Conservation (phyloP, 2,797 vertebrate species). For the Phaenicophaeus curvirostris region DNA sequence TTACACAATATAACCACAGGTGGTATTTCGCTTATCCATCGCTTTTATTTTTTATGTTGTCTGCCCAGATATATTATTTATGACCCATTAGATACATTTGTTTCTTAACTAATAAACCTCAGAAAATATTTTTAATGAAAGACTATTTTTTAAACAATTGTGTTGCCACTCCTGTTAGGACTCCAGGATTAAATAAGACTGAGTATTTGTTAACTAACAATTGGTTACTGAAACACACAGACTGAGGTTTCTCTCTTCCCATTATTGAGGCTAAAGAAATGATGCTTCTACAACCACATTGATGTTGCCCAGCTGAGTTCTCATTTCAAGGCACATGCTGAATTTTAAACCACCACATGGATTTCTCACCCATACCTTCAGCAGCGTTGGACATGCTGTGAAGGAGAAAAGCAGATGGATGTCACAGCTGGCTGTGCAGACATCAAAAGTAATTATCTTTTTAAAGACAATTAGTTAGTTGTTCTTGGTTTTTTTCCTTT, state of each 20-base stretch:
- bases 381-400: not conserved
- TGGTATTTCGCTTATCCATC: conserved; percentile 19
- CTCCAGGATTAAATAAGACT: conserved; percentile 36
- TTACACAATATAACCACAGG: conserved; percentile 46
- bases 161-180: not conserved
- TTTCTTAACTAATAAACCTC: conserved; percentile 43
- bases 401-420: conserved; percentile 35
- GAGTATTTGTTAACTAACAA: conserved; percentile 45
- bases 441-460: conserved; percentile 10
- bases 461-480: not conserved
- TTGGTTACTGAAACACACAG: conserved; percentile 25
- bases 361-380: conserved; percentile 55
- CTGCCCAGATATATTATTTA: conserved; percentile 30
- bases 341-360: conserved; percentile 32
- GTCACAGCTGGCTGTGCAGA: conserved; percentile 29
- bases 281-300: not conserved
- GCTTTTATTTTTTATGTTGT: not conserved
- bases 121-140: conserved; percentile 25
- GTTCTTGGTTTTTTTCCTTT: fast-evolving
- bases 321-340: conserved; percentile 2
- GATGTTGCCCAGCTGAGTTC: not conserved
- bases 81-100: not conserved
- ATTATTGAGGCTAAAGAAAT: conserved; percentile 17
- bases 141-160: conserved; percentile 6
- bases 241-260: conserved; percentile 39